Conservation (phyloP, 2,113 vertebrate genomes). For the Eublepharis macularius region DNA sequence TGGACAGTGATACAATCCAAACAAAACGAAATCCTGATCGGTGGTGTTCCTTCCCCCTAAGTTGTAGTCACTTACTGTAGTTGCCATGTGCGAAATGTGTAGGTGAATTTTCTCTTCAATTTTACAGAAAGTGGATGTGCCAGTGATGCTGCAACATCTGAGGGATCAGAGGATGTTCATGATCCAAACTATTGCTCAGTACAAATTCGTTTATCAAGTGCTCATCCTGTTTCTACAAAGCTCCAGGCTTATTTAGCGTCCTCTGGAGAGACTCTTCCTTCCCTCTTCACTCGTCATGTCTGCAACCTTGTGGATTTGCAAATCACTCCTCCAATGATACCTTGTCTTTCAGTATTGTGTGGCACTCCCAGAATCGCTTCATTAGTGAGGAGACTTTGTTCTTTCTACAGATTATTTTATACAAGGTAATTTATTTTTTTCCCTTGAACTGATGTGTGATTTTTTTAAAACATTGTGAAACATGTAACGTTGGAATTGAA, state of each 20-base stretch:
- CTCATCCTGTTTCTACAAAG: conserved; percentile 94
- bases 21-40: not conserved
- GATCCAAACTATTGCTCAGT: conserved; percentile 95
- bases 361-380: conserved; percentile 45
- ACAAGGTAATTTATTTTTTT: conserved; percentile 81
- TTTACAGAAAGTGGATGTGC: conserved; percentile 88
- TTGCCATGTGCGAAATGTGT: not conserved
- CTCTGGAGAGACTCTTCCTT: not conserved
- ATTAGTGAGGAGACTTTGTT: conserved; percentile 51
- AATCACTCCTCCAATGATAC: conserved; percentile 40
- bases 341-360: not conserved
- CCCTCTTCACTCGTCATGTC: not conserved
- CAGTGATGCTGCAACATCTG: conserved; percentile 87
- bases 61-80: not conserved
- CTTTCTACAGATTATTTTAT: conserved; percentile 74
- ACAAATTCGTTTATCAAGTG: conserved; percentile 95
- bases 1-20: not conserved
- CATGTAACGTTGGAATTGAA: conserved; percentile 57
- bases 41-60: not conserved
- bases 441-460: conserved; percentile 67
- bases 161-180: conserved; percentile 93
- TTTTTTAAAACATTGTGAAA: conserved; percentile 55
- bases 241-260: conserved; percentile 88
- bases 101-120: conserved; percentile 23
- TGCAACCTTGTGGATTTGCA: conserved; percentile 32